Conservation (phyloP, 2,888 invertebrate species). For the Drosophila tripunctata region DNA sequence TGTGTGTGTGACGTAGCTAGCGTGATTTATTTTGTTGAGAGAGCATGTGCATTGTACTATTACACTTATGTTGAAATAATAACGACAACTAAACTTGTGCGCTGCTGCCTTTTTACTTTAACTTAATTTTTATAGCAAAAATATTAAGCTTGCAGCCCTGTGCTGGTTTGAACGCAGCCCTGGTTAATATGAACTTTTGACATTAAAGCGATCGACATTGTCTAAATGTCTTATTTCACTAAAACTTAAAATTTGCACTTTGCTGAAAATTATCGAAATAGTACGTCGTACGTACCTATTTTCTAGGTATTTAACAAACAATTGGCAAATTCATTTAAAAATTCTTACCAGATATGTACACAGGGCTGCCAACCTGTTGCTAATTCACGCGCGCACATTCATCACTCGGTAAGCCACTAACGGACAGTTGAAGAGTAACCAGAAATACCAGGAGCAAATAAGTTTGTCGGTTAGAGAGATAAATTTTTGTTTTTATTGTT, state of each 20-base stretch:
- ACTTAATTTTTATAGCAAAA: neutral
- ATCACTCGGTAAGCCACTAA: neutral
- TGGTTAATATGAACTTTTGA: neutral
- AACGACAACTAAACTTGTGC: no score
- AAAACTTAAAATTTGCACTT: no score
- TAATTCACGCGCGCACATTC: neutral
- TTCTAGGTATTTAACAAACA: no score
- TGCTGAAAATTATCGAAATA: no score
- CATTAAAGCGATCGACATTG: neutral
- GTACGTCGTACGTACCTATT: no score
- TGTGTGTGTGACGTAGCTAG: slow-evolving; percentile 28
- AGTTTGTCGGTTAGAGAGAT: neutral
- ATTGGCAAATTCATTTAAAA: no score
- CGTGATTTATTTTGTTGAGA: neutral
- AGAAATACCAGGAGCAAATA: neutral
- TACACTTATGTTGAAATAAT: no score
- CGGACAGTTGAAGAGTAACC: neutral
- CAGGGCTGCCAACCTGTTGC: slow-evolving; percentile 19
- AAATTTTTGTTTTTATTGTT: slow-evolving; percentile 12
- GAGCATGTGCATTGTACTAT: no score
- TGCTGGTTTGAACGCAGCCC: neutral
- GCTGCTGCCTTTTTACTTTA: neutral
- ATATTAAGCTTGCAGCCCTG: neutral
- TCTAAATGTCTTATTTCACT: neutral
- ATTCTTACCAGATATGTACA: accelerated